Evolutionary conservation across 2,888 invertebrate genomes (phyloP), one percentile per base, ranked within the genome.

Genomic region (Dioctria linearis): DNA sequence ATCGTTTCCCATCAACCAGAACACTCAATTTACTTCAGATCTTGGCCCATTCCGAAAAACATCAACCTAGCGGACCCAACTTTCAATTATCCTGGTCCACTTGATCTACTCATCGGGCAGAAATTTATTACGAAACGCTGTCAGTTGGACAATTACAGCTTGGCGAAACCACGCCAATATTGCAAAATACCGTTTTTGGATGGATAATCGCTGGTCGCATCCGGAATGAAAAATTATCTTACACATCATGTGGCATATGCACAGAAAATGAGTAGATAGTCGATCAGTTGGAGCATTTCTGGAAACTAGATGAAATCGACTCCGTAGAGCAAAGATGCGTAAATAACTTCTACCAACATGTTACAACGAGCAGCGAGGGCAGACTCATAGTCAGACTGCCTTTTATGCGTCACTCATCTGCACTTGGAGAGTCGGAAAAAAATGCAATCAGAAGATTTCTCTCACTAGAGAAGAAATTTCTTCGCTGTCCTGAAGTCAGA

Each of bases 301-400:
- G 46, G 25, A 42, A 46, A 63, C 37, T 43, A 5, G 25, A 49
- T 2, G 43, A 63, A 9, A 49, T 57, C 57, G 57, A 11, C n/a
- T 6, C 40, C 0, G 79, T 80, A 6, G 83, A 83, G 67, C 54
- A 78, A 54, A 54, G 43, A 51, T 83, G 84, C 59, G 83, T 85
- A 80, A 54, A 73, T 3, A 81, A 46, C 8, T 46, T 46, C 46
- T 46, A 83, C 65, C 75, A 82, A 63, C 83, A 80, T 6, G 69
- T 67, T 8, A 71, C 37, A 5, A 65, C 82, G 42, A 46, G 79
- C 42, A 11, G 0, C 11, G 54, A 81, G 4, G 83, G n/a, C n/a
- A n/a, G n/a, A n/a, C n/a, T 84, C 83, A 25, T 83, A 13, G 82
- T 84, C 4, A 80, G 63, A 37, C 75, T 84, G 51, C 84, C 83